These are phyloP conservation scores for Pogonognathellus flavescens DNA, from an alignment of 1,140 invertebrate species.

Conservation along the genomic window DNA sequence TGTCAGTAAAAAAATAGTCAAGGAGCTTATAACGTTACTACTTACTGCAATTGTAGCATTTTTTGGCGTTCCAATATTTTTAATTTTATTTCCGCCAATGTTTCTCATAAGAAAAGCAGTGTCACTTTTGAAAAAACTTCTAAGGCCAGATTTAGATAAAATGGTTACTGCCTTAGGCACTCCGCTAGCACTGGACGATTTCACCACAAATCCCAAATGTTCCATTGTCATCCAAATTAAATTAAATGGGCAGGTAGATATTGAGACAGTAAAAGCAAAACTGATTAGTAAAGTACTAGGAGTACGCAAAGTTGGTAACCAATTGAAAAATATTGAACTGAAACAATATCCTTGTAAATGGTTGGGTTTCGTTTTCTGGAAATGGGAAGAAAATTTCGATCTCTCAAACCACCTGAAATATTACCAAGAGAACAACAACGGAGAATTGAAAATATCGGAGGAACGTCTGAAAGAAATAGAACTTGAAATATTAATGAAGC, in stretches of 20 bases:
- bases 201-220: neutral
- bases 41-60: no score
- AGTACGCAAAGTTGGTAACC: neutral
- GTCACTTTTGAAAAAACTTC: neutral
- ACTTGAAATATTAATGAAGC: neutral
- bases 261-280: neutral
- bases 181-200: neutral
- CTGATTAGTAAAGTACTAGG: neutral
- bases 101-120: no score
- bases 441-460: neutral
- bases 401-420: neutral
- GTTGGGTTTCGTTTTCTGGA: constrained; percentile 6
- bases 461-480: neutral
- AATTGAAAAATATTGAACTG: neutral
- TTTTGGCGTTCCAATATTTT: no score
- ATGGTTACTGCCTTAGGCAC: neutral
- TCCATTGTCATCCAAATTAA: neutral
- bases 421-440: neutral
- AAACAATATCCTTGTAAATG: neutral
- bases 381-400: neutral
- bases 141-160: neutral
- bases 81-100: no score
- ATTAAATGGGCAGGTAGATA: neutral
- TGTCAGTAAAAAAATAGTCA: no score
- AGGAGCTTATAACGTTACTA: no score